Conservation (phyloP, 2,113 vertebrate species). For the Camelus bactrianus region DNA sequence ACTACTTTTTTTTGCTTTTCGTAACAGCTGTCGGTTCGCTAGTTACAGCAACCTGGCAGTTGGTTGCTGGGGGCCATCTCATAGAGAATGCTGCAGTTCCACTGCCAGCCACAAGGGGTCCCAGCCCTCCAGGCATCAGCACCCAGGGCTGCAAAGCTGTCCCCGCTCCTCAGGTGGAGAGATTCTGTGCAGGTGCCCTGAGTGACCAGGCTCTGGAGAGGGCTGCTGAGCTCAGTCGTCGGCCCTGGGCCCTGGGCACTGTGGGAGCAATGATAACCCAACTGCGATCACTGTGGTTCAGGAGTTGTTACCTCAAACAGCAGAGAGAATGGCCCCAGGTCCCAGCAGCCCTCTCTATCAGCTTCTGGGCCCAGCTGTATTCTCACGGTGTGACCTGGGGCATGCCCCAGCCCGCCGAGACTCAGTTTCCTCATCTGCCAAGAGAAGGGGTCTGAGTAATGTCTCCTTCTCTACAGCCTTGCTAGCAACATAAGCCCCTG, state of each 20-base stretch:
- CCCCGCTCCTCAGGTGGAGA: background rate
- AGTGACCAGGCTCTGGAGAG: background rate
- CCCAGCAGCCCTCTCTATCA: rapidly evolving
- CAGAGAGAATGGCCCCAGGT: background rate
- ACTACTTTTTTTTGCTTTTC: background rate
- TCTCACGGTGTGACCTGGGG: background rate
- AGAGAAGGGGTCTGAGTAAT: background rate
- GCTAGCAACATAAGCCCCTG: background rate
- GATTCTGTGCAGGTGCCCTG: background rate
- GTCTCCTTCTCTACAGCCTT: background rate
- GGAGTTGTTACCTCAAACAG: background rate
- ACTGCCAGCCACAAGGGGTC: slow-evolving; percentile 23
- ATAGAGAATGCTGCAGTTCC: background rate
- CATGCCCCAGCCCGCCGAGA: background rate
- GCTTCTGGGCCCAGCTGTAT: background rate
- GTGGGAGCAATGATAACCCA: too few relatives aligned
- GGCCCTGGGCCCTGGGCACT: background rate
- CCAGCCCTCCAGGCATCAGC: background rate
- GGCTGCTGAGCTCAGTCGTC: background rate
- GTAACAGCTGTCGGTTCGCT: rapidly evolving
- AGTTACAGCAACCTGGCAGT: rapidly evolving
- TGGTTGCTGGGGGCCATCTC: background rate
- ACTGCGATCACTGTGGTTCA: rapidly evolving
- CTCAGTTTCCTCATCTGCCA: background rate
- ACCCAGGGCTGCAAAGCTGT: background rate